Conservation (phyloP, 1,140 invertebrate genomes). For the Achatina immaculata region DNA sequence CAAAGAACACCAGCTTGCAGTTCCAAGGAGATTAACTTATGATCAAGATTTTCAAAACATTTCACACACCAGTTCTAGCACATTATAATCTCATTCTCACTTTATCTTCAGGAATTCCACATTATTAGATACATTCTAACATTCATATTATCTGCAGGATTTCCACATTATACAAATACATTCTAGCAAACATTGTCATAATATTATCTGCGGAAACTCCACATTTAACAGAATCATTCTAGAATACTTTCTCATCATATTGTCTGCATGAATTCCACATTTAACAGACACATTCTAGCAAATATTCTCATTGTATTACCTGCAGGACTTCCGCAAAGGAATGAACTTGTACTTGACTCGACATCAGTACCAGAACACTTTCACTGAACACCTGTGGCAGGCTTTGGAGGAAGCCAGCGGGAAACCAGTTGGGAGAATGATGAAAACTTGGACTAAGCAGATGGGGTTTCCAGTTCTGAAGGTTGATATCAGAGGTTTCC, state of each 20-base stretch:
- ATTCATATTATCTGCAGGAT: neutral
- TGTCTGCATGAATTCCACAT: neutral
- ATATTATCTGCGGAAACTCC: neutral
- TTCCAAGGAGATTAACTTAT: too few relatives aligned
- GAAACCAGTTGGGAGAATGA: conserved; percentile 90
- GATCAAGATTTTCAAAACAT: too few relatives aligned
- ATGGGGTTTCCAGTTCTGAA: conserved; percentile 80
- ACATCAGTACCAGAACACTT: conserved; percentile 90
- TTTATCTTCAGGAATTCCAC: too few relatives aligned
- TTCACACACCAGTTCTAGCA: too few relatives aligned
- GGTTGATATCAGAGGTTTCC: conserved; percentile 52
- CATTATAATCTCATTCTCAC: too few relatives aligned
- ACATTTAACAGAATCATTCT: neutral
- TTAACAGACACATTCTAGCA: neutral
- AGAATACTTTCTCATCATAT: neutral
- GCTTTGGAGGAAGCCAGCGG: conserved; percentile 89
- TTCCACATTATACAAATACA: neutral
- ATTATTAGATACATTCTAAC: too few relatives aligned
- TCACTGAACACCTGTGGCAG: conserved; percentile 94
- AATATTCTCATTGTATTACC: neutral
- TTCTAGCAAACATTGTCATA: neutral
- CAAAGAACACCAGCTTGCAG: too few relatives aligned
- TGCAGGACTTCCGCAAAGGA: conserved; percentile 88
- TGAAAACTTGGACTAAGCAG: conserved; percentile 95
- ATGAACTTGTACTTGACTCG: conserved; percentile 92